Evolutionary conservation across 2,888 invertebrate genomes (phyloP).

Genomic region (Trachelus troglodyta): DNA sequence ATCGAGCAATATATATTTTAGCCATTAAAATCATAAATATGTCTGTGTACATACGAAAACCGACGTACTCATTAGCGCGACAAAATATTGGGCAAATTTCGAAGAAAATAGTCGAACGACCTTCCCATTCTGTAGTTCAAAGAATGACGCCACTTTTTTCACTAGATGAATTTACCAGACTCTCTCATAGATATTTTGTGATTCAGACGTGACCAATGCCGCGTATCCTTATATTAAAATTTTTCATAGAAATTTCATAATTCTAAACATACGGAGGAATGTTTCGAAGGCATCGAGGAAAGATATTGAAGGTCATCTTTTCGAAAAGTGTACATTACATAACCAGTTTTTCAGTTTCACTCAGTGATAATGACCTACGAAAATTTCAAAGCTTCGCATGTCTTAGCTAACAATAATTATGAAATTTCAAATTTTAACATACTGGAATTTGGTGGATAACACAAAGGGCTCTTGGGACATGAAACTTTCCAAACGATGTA

Average conservation of each 20-base stretch:
- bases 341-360: background rate
- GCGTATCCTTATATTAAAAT: background rate
- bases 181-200: background rate
- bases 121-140: background rate
- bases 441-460: background rate
- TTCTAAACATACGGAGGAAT: background rate
- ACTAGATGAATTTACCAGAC: background rate
- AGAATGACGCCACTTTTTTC: background rate
- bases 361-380: background rate
- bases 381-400: background rate
- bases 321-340: background rate
- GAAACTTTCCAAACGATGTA: background rate
- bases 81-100: background rate
- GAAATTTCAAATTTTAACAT: background rate
- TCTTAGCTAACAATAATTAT: background rate
- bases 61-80: background rate
- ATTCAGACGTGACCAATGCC: background rate
- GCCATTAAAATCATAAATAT: background rate
- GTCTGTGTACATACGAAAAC: background rate
- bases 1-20: background rate
- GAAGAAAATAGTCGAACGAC: background rate
- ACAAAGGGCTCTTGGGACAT: background rate
- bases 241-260: slow-evolving; percentile 1
- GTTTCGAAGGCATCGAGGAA: background rate
- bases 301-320: background rate